These are phyloP conservation scores for Pomacea maculata DNA, from an alignment of 1,140 invertebrate species.

Conservation along the genomic window DNA sequence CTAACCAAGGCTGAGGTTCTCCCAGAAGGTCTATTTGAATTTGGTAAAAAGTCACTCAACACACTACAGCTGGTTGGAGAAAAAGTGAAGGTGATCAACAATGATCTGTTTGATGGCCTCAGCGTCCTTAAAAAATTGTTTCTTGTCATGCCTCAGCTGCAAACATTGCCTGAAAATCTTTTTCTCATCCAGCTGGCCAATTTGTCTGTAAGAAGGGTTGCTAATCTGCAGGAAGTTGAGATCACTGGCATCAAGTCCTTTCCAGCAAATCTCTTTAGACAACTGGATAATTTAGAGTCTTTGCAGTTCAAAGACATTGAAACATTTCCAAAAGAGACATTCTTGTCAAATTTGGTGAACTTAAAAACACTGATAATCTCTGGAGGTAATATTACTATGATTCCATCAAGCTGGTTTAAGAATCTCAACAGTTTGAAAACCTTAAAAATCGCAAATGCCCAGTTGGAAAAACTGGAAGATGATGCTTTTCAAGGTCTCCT, in stretches of 20 bases:
- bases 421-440: constrained; percentile 22
- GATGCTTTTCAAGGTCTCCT: constrained; percentile 14
- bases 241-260: constrained; percentile 13
- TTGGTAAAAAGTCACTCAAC: constrained; percentile 21
- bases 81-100: constrained; percentile 1
- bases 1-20: constrained; percentile 12
- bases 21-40: constrained; percentile 15
- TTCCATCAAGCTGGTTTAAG: constrained; percentile 23
- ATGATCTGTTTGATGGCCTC: constrained; percentile 16
- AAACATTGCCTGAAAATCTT: constrained; percentile 17
- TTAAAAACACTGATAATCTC: constrained; percentile 22
- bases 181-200: constrained; percentile 16
- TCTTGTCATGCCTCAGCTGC: constrained; percentile 19
- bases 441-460: constrained; percentile 14
- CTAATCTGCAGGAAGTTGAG: constrained; percentile 26
- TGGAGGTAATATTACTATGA: constrained; percentile 8
- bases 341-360: constrained; percentile 18
- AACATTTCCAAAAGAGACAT: not conserved
- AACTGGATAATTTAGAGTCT: constrained; percentile 10
- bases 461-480: constrained; percentile 15
- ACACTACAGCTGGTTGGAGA: constrained; percentile 16
- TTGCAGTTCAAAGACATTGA: constrained; percentile 16
- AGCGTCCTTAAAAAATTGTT: constrained; percentile 20
- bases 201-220: not conserved
- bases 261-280: constrained; percentile 18